phyloP scores from a whole-genome alignment of 2,888 invertebrate genomes.

The Phlogophora meticulosa region DNA sequence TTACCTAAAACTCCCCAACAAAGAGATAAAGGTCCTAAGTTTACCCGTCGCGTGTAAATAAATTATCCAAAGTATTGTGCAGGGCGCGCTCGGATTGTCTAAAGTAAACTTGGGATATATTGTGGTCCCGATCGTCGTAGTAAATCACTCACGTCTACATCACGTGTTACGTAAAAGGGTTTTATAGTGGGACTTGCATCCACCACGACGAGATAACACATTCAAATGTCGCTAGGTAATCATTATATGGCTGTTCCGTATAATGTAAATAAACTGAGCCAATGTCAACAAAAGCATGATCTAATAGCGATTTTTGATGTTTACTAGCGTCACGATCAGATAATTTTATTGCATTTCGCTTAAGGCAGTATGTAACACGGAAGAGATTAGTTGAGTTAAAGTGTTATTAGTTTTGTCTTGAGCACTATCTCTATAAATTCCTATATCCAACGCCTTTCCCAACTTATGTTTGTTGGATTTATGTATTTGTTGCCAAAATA shows the following conservation, averaged over 20 bases:
- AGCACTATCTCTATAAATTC: slow-evolving; percentile 7
- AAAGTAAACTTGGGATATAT: slow-evolving; percentile 85
- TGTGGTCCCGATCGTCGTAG: slow-evolving; percentile 76
- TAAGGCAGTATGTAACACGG: slow-evolving; percentile 26
- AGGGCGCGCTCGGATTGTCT: slow-evolving; percentile 80
- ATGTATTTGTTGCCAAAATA: slow-evolving; percentile 33
- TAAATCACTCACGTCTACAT: slow-evolving; percentile 85
- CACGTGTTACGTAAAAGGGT: slow-evolving; percentile 83
- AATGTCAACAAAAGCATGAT: slow-evolving; percentile 51
- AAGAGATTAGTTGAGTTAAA: slow-evolving; percentile 40
- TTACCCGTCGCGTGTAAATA: slow-evolving; percentile 86
- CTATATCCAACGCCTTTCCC: background rate
- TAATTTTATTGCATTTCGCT: slow-evolving; percentile 47
- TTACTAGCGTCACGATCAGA: slow-evolving; percentile 44
- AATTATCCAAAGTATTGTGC: slow-evolving; percentile 86
- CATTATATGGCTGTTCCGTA: slow-evolving; percentile 54
- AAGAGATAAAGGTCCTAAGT: slow-evolving; percentile 87
- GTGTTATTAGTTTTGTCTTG: slow-evolving; percentile 3
- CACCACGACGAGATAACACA: slow-evolving; percentile 80
- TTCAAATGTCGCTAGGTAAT: slow-evolving; percentile 71
- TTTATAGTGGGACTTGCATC: slow-evolving; percentile 81
- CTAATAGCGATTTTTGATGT: slow-evolving; percentile 54
- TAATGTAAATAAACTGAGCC: slow-evolving; percentile 56
- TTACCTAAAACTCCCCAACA: slow-evolving; percentile 85
- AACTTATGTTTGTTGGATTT: background rate